Base-by-base conservation (phyloP, 2,888 invertebrate species). In the Acholoe squamosa region DNA sequence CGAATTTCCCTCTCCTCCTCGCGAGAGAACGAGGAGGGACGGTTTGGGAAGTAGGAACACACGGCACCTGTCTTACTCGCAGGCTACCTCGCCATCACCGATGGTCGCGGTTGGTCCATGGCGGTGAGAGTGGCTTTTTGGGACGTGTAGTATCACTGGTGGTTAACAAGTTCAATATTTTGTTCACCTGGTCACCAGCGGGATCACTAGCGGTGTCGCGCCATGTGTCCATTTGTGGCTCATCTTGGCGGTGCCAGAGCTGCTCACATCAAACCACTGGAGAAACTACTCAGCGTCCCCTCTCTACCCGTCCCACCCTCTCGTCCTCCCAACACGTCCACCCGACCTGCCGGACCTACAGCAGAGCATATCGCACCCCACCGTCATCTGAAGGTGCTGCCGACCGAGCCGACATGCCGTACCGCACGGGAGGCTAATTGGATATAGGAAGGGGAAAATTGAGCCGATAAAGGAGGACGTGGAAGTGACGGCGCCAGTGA, bases 391-490 rank as follows among this genome's bases (percentile, higher is more conserved):
- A 84, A 84, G 22, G 84, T 28, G 25, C 25, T 16, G 84, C 54
- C 25, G 54, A 54, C n/a, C 43, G 14, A 12, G 31, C 54, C 52
- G 86, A 86, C 86, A 86, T 54, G 28, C 86, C 86, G 56, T 28
- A 54, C 52, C 52, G 52, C 54, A n/a, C 86, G 86, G 86, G 86
- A 54, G 52, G 86, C 56, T 86, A 86, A 86, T 86, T 86, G 86
- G 86, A 86, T 54, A 54, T 52, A 86, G 54, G 86, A 86, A 52
- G 86, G 86, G 56, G 86, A 86, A 86, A 86, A 86, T 86, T 52
- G 86, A 86, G 86, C 86, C 54, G 86, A 86, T 86, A 86, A 86
- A 86, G 86, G 86, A 22, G 14, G 28, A 28, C 19, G 86, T 25
- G 52, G 52, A 25, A n/a, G 52, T 16, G 43, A 43, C 25, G 31